These are phyloP conservation scores for Listronotus bonariensis DNA, from an alignment of 1,140 invertebrate species.

Conservation along the genomic window DNA sequence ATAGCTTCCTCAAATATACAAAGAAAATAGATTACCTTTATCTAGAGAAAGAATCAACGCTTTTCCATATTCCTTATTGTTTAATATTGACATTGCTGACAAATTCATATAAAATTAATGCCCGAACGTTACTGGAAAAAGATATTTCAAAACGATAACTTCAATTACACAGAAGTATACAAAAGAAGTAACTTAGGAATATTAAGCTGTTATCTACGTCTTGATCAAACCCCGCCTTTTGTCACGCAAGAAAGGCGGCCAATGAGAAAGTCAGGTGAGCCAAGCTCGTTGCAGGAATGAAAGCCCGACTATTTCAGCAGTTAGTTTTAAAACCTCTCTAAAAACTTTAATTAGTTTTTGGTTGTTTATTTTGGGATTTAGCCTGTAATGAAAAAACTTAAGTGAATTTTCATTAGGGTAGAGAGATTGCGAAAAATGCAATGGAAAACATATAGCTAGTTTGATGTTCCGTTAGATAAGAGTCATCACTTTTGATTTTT, in stretches of 20 bases:
- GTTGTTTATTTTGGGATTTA: conserved; percentile 13
- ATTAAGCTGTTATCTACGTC: conserved; percentile 29
- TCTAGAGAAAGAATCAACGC: neutral
- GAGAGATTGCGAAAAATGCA: too few relatives aligned
- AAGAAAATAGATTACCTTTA: conserved; percentile 16
- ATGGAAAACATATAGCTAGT: too few relatives aligned
- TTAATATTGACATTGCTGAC: conserved; percentile 12
- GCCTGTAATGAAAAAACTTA: conserved; percentile 10
- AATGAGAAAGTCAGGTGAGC: conserved; percentile 5
- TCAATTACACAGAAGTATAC: conserved; percentile 22
- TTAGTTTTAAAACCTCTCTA: conserved; percentile 8
- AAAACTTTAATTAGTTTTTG: conserved; percentile 24
- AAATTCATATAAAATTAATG: conserved; percentile 26
- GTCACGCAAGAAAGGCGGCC: conserved; percentile 22
- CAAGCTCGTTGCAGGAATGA: conserved; percentile 15
- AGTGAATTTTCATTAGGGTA: neutral
- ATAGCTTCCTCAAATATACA: neutral
- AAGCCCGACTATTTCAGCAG: conserved; percentile 16
- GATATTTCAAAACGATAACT: conserved; percentile 18
- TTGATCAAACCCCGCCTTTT: conserved; percentile 26
- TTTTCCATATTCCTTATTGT: conserved; percentile 19
- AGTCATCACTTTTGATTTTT: too few relatives aligned
- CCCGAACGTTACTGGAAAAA: conserved; percentile 14
- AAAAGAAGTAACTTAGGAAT: conserved; percentile 31
- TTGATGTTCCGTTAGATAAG: too few relatives aligned